Conservation (phyloP, 2,797 vertebrate genomes). For the Myiotriccus ornatus region DNA sequence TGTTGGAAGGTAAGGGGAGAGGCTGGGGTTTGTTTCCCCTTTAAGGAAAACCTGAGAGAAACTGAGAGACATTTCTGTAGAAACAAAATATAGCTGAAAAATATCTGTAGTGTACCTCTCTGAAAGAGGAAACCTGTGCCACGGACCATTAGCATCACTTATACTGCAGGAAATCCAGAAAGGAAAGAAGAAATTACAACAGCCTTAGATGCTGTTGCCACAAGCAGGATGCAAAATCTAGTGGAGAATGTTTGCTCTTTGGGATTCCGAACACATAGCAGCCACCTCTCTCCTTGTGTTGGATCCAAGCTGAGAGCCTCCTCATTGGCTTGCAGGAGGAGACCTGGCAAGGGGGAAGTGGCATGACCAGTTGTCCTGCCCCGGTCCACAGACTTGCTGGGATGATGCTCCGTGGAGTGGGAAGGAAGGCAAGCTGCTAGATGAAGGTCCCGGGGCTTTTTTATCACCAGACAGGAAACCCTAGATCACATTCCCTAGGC, state of each 20-base stretch:
- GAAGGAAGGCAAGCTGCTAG: neutral
- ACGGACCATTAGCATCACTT: neutral
- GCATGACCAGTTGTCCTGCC: neutral
- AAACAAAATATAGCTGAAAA: neutral
- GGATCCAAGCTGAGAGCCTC: neutral
- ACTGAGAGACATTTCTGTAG: neutral
- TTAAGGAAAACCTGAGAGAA: neutral
- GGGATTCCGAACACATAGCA: neutral
- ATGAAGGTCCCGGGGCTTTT: neutral
- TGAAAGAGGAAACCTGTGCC: neutral
- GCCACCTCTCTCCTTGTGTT: neutral
- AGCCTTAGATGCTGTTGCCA: neutral
- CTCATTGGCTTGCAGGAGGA: neutral
- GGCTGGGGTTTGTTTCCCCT: neutral
- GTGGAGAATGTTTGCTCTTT: fast-evolving
- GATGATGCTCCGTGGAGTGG: neutral
- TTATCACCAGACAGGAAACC: neutral
- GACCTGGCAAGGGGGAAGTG: neutral
- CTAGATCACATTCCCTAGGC: fast-evolving
- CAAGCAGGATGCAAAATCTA: fast-evolving
- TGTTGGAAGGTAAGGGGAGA: neutral
- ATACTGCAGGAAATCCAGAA: neutral
- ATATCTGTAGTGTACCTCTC: neutral
- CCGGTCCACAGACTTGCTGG: neutral
- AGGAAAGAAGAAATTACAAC: neutral